Conservation (phyloP, 1,140 invertebrate genomes). For the Trinorchestia longiramus region DNA sequence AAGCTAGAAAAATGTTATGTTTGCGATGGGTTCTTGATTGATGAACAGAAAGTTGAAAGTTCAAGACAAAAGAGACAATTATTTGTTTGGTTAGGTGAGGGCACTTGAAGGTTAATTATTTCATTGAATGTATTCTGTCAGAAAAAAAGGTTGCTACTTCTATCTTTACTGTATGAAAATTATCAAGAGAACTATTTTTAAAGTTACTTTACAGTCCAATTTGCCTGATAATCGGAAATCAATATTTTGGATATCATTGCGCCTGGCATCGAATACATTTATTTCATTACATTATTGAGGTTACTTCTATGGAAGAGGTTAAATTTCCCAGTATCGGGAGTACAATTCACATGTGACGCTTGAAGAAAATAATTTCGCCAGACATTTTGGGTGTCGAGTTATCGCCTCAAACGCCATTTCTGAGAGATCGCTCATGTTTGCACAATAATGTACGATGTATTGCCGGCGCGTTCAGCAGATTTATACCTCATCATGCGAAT, state of each 20-base stretch:
- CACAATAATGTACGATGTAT: background rate
- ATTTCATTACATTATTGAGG: background rate
- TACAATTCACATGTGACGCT: background rate
- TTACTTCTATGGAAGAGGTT: background rate
- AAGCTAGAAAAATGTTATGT: background rate
- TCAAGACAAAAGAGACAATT: background rate
- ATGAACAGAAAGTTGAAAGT: background rate
- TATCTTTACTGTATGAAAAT: no score
- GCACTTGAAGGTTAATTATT: background rate
- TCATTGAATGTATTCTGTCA: background rate
- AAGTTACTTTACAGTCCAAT: background rate
- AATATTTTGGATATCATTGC: background rate
- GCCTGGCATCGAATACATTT: background rate
- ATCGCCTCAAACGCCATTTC: background rate
- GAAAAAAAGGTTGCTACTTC: background rate
- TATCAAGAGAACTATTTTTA: background rate
- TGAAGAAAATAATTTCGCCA: background rate
- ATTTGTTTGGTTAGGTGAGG: background rate
- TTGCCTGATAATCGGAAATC: background rate
- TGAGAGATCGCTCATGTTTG: background rate
- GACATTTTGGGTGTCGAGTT: background rate
- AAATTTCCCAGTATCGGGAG: background rate
- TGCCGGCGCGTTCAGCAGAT: background rate
- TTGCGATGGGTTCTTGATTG: background rate
- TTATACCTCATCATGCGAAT: background rate